These are phyloP conservation scores for Phrynocephalus forsythii DNA, from an alignment of 2,797 vertebrate species.

Conservation along the genomic window DNA sequence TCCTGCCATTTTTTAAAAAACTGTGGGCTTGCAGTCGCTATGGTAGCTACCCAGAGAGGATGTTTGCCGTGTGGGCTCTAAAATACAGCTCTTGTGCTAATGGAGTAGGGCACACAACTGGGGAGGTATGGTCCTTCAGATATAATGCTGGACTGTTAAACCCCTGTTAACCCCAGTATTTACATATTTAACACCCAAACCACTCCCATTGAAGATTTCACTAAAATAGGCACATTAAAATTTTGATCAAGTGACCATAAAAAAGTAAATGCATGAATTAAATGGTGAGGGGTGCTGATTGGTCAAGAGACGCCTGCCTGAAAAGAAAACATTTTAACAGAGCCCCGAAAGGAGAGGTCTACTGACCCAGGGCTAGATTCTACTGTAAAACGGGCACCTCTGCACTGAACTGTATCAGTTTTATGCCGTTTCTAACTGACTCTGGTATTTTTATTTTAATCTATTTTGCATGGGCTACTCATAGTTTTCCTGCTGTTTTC, in stretches of 20 bases:
- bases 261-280: background rate
- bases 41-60: background rate
- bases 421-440: background rate
- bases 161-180: background rate
- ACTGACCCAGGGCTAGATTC: background rate
- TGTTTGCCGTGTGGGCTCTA: background rate
- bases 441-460: background rate
- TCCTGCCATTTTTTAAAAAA: background rate
- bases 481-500: background rate
- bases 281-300: background rate
- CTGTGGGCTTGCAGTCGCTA: background rate
- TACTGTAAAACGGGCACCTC: slow-evolving; percentile 22
- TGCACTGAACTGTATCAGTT: background rate
- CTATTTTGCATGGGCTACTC: background rate
- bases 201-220: background rate
- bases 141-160: background rate
- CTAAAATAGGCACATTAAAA: background rate
- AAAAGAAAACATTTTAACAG: background rate
- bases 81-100: background rate
- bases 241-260: background rate
- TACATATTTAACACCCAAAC: background rate
- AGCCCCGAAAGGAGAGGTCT: background rate
- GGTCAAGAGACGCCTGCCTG: background rate
- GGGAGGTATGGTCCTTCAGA: background rate
- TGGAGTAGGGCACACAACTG: background rate